Conservation (phyloP, 2,113 vertebrate species). For the Heteronetta atricapilla region DNA sequence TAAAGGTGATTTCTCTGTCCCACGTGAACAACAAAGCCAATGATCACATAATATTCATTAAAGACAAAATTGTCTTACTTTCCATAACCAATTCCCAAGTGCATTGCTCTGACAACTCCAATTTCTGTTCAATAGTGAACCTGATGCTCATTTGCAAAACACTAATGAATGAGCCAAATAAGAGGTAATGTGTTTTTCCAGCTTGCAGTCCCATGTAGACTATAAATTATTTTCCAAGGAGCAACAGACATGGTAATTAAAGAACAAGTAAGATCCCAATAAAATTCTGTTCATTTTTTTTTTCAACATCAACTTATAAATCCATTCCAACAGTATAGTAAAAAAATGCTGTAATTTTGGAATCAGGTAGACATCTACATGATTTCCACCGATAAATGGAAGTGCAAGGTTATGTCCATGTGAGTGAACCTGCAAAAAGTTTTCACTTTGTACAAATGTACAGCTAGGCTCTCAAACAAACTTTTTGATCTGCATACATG, state of each 20-base stretch:
- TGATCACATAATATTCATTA: slow-evolving; percentile 66
- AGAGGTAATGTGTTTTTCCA: slow-evolving; percentile 4
- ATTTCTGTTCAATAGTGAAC: slow-evolving; percentile 56
- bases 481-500: neutral
- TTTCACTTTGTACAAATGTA: neutral
- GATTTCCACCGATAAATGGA: neutral
- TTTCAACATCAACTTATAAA: neutral
- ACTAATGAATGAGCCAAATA: slow-evolving; percentile 23
- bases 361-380: neutral
- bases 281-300: neutral
- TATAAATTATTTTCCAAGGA: slow-evolving; percentile 41
- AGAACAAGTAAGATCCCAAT: neutral
- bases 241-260: slow-evolving; percentile 22
- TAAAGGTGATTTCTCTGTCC: slow-evolving; percentile 68
- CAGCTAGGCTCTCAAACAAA: neutral
- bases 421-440: neutral
- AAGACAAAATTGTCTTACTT: slow-evolving; percentile 69
- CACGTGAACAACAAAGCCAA: slow-evolving; percentile 63
- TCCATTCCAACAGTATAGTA: neutral
- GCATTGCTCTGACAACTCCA: slow-evolving; percentile 56
- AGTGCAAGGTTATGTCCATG: neutral
- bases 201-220: neutral
- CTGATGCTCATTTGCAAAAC: slow-evolving; percentile 51
- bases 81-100: slow-evolving; percentile 54
- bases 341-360: neutral